A percentile compares a stretch with the other conserved stretches of the same genome.
Conservation (phyloP, 2,113 vertebrate species). For the Delphinus delphis region DNA sequence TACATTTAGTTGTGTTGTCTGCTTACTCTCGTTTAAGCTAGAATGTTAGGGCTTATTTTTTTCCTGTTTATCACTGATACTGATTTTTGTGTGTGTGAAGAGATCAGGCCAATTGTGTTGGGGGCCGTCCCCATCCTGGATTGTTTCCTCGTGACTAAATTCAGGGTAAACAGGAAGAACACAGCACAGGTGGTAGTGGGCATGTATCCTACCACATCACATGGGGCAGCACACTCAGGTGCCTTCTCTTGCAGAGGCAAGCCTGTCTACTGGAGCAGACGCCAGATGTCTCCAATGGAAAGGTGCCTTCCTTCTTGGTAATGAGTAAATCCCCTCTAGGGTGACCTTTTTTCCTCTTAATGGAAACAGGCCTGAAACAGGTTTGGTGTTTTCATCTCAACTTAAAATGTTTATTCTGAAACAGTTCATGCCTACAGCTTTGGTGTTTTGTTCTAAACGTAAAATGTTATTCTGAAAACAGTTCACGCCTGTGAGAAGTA, state of each 20-base stretch:
- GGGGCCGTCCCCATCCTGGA: too few relatives aligned
- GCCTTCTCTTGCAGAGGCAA: background rate
- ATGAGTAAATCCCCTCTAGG: too few relatives aligned
- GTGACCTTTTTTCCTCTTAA: background rate
- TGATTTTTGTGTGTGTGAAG: background rate
- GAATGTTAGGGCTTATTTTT: background rate
- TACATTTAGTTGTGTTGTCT: background rate
- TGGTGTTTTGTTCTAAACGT: background rate
- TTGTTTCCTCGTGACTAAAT: background rate
- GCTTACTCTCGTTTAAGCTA: background rate
- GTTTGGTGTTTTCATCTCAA: background rate
- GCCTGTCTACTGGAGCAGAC: fast-evolving
- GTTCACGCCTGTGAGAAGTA: background rate
- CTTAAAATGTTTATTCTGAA: background rate
- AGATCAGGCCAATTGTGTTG: background rate
- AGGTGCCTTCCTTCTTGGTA: background rate
- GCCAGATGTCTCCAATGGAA: background rate
- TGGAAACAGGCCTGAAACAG: background rate
- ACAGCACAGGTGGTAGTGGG: background rate
- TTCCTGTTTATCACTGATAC: background rate
- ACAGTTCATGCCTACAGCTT: background rate
- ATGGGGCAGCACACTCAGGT: fast-evolving
- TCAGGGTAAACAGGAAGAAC: background rate
- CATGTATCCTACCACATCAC: fast-evolving
- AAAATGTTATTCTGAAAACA: background rate